Base-by-base conservation (phyloP, 2,888 invertebrate species). In the Omphaloscelis lunosa region DNA sequence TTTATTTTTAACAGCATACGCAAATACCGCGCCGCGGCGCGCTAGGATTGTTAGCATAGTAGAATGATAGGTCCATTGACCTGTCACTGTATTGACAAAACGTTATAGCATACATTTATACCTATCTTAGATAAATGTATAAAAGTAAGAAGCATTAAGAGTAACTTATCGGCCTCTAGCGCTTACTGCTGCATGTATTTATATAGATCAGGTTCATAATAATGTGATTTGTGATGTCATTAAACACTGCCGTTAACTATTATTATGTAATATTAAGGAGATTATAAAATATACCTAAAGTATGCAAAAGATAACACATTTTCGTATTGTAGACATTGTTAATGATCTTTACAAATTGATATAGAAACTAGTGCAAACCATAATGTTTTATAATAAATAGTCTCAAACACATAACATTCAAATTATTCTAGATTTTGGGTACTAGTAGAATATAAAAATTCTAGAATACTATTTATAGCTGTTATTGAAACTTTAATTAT, bases 201-300 rank as follows among this genome's bases (percentile, higher is more conserved):
- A 70, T 76, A 67, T 72, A 70, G 77, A 86, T 77, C 77, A 84
- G 66, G 65, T 84, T 76, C 63, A 80, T 72, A 80, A 63, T 63
- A 70, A 75, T 80, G 82, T 75, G 58, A 78, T 82, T 79, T 86
- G 79, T 85, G 80, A 85, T 84, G 80, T 82, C 75, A 79, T 81
- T 80, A 80, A 91, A 86, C 92, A 91, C 91, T 91, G 92, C 92
- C 91, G 87, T 90, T 90, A 86, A 84, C 45, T 86, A 66, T 66
- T 84, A 85, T 76, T 84, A 85, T 77, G 74, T 83, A 84, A 80
- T 75, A 67, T 69, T 86, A 77, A 82, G 82, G 48, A 82, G 66
- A 83, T 79, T 77, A 81, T 81, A 77, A 77, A 86, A 77, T 77
- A 72, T 66, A 87, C 56, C 27, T 81, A 80, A 79, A 79, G 75